Conservation (phyloP, 2,797 vertebrate species). For the Leucoraja ocellata region DNA sequence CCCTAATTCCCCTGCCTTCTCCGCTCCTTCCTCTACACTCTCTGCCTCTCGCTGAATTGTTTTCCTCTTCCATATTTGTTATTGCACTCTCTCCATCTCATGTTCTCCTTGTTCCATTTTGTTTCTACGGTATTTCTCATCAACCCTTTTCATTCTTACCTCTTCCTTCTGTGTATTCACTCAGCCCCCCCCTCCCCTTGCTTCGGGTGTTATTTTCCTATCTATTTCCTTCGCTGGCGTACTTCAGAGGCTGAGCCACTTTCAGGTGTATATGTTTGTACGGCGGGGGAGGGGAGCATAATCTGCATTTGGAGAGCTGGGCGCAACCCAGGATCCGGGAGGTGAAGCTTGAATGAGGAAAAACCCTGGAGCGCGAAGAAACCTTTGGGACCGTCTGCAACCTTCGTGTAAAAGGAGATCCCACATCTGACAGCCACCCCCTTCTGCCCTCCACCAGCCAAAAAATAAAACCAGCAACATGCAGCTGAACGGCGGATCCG, state of each 20-base stretch:
- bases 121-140: too few relatives aligned
- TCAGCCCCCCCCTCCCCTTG: too few relatives aligned
- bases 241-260: not conserved
- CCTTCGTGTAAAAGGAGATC: not conserved
- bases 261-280: not conserved
- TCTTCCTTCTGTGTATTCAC: not conserved
- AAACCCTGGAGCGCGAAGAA: not conserved
- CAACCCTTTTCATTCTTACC: too few relatives aligned
- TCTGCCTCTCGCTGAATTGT: not conserved
- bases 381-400: not conserved
- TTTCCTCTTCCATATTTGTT: not conserved
- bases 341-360: not conserved
- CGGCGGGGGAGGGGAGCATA: not conserved
- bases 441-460: not conserved
- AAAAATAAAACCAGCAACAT: not conserved
- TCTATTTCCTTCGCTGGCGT: not conserved
- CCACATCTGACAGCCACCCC: not conserved
- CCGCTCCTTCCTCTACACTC: not conserved
- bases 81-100: not conserved
- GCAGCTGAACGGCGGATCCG: not conserved
- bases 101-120: not conserved
- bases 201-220: not conserved
- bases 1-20: not conserved
- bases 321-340: not conserved
- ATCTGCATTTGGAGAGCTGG: not conserved